Evolutionary conservation across 2,113 vertebrate species (phyloP).

Genomic region (Rana temporaria): DNA sequence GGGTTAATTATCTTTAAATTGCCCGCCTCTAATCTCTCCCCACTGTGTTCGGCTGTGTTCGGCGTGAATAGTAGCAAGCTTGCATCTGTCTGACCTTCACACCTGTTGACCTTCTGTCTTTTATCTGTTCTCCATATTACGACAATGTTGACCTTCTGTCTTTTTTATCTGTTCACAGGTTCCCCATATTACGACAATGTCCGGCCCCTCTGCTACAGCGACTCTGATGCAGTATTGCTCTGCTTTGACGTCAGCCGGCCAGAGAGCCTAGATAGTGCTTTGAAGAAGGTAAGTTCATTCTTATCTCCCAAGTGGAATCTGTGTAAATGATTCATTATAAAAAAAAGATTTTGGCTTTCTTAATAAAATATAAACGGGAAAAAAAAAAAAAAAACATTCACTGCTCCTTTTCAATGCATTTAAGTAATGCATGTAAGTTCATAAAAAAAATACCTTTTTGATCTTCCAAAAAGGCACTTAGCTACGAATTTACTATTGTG

Average conservation of each 20-base stretch:
- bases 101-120: constrained; percentile 14
- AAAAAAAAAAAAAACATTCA: too few relatives aligned
- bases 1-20: too few relatives aligned
- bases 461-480: too few relatives aligned
- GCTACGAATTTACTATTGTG: too few relatives aligned
- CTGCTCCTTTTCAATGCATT: too few relatives aligned
- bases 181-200: constrained; percentile 97
- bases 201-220: constrained; percentile 94
- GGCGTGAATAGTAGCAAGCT: background rate
- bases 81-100: background rate
- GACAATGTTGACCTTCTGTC: constrained; percentile 90
- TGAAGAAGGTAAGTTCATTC: constrained; percentile 86
- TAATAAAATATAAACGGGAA: too few relatives aligned
- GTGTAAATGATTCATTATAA: too few relatives aligned
- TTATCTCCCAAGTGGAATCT: too few relatives aligned
- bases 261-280: constrained; percentile 84
- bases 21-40: too few relatives aligned
- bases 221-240: constrained; percentile 90
- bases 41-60: background rate
- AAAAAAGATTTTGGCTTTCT: too few relatives aligned
- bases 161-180: constrained; percentile 68
- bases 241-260: constrained; percentile 94
- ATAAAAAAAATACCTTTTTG: too few relatives aligned
- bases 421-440: too few relatives aligned
- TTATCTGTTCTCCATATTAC: constrained; percentile 87